Evolutionary conservation across 2,888 invertebrate genomes (phyloP), one percentile per base, ranked within the genome.

Genomic region (Drosophila limbata): DNA sequence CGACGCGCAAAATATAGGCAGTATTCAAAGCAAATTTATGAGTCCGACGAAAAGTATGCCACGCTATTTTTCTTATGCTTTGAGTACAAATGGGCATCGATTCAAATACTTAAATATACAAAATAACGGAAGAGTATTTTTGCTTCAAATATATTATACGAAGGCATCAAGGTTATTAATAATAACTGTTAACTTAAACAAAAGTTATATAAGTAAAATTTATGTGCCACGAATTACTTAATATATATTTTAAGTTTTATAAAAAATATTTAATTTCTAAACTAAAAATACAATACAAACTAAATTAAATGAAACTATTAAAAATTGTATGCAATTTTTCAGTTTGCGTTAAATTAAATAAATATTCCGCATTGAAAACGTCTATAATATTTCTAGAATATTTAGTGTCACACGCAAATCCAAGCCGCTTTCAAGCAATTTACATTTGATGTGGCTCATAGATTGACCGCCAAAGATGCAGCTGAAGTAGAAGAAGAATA

Each of bases 351-450:
- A n/a, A 11, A 31, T 52, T 9, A 60, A 64, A 56, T 9, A 31
- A 44, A 31, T 31, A 15, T 13, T 17, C 53, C 17, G 15, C 50
- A 19, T n/a, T n/a, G n/a, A 62, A 45, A 44, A 37, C 33, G 10
- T 17, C 13, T 44, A 42, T 47, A 60, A 56, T 69, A 66, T 60
- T 79, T 66, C 53, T 39, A 52, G 6, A 44, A 56, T 64, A 78
- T 66, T 66, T 37, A 61, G 56, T 53, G 56, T 60, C 60, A 66
- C 48, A 40, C 75, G 76, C 57, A 69, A 56, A 62, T 56, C 55
- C 60, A 51, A 57, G 48, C 68, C 48, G 45, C 51, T 37, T 66
- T 53, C 25, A 57, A 64, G 33, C 42, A 40, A 39, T 21, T 53
- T 53, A 9, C 6, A 62, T 44, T 50, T 25, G 15, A 45, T 19